Evolutionary conservation across 2,797 vertebrate genomes (phyloP), one percentile per base, ranked within the genome.

Genomic region (Galagoides demidoff): DNA sequence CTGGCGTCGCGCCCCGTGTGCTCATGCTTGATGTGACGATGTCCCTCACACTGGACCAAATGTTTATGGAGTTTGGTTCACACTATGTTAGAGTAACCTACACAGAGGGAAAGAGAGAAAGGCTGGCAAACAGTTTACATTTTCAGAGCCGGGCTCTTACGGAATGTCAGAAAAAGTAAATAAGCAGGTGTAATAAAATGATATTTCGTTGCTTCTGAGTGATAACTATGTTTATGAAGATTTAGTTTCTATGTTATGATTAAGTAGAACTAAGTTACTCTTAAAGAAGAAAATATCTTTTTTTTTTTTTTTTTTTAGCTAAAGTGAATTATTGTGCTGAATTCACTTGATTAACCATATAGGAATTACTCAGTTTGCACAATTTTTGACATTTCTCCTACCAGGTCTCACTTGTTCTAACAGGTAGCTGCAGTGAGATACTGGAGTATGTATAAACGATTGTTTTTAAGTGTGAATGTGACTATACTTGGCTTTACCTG

Each of bases 111-210:
- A 39, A 96, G 90, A 92, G 90, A 92, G 71, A 94, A 96, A 96
- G 16, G 39, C 57, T 81, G 39, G 89, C 82, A 88, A 93, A 57
- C 63, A 81, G 82, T 93, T 97, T 94, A 70, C 20, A 19, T 87
- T 92, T 96, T 87, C 68, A 92, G 66, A 96, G 68, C 76, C 20
- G 23, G 20, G 55, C 37, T 90, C 61, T 97, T 96, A 96, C 45
- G 59, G 76, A 64, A 52, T 95, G 83, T 96, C 96, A 97, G 95
- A 85, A 97, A 91, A 96, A 96, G 84, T 83, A 92, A 95, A 96
- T 92, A 89, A 92, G 52, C 66, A 85, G 71, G 71, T 90, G 1
- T 94, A 95, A 95, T 97, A 94, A 95, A 97, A 94, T 94, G 87
- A 74, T 89, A 96, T 91, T 92, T 95, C 52, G 94, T 81, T 96